Evolutionary conservation across 2,797 vertebrate genomes (phyloP), one percentile per base, ranked within the genome.

Genomic region (Peromyscus eremicus): DNA sequence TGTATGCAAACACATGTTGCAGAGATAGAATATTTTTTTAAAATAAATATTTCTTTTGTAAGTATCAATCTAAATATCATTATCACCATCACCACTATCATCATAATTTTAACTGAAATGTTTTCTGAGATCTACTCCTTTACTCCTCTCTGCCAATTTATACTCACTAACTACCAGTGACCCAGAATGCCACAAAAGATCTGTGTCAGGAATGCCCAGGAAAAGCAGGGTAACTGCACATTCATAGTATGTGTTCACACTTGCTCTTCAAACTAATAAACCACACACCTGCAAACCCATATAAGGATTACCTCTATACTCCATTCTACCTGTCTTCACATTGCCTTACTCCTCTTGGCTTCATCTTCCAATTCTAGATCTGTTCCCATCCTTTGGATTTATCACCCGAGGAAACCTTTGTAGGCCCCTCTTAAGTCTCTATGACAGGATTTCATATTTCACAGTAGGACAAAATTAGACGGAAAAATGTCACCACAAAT

Each of bases 321-420:
- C 29, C 5, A 6, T 9, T 6, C 11, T n/a, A 43, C 37, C 5
- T 16, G 7, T 25, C 32, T 13, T 82, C 27, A 85, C 13, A 86
- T 23, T 21, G 3, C 70, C 40, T 82, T 46, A 43, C 52, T 89
- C 21, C 40, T 79, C 9, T 62, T 37, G 43, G 55, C 37, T 87
- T 92, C 82, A 57, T 70, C 55, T 83, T 96, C 52, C 77, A 46
- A 29, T 88, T 93, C n/a, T 62, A 93, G 34, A 49, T 90, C 19
- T 10, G 84, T 92, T 84, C 75, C n/a, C 11, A 76, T 34, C 17
- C 29, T 88, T 90, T 57, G 40, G 23, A 23, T 0, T 93, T 94
- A 37, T 13, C 27, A 87, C 75, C 60, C 46, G 12, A 77, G n/a
- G 2, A 75, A 93, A 6, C 14, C 37, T 49, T 5, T 60, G 60